These are phyloP conservation scores for Tiliacea aurago DNA, from an alignment of 2,888 invertebrate genomes.

Conservation along the genomic window DNA sequence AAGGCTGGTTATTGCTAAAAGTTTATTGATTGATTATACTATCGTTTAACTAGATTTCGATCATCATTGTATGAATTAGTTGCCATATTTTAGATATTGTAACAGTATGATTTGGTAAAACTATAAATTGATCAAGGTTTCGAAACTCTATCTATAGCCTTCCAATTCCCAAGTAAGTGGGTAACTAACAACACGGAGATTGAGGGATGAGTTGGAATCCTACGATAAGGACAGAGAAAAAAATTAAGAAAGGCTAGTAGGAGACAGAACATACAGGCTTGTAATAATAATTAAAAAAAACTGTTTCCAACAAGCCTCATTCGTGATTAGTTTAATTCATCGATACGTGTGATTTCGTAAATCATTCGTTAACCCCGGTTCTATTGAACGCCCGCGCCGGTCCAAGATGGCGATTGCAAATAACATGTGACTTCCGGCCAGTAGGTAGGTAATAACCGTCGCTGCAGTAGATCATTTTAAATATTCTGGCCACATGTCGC, in stretches of 20 bases:
- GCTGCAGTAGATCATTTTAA: constrained; percentile 61
- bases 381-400: constrained; percentile 29
- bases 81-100: not conserved
- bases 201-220: too few relatives aligned
- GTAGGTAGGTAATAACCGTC: constrained; percentile 47
- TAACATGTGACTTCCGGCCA: constrained; percentile 61
- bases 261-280: too few relatives aligned
- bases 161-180: too few relatives aligned
- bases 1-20: constrained; percentile 44
- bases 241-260: too few relatives aligned
- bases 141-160: not conserved
- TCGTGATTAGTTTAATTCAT: constrained; percentile 19
- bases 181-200: too few relatives aligned
- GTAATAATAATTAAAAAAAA: not conserved
- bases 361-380: constrained; percentile 49
- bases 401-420: constrained; percentile 52
- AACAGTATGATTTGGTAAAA: not conserved
- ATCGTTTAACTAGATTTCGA: constrained; percentile 1
- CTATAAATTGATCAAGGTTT: constrained; percentile 1
- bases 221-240: too few relatives aligned
- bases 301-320: constrained; percentile 6
- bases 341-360: constrained; percentile 32
- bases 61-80: constrained; percentile 2
- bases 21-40: constrained; percentile 33
- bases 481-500: constrained; percentile 72